These are phyloP conservation scores for Zenarchopterus dispar DNA, from an alignment of 2,797 vertebrate genomes.

Conservation along the genomic window DNA sequence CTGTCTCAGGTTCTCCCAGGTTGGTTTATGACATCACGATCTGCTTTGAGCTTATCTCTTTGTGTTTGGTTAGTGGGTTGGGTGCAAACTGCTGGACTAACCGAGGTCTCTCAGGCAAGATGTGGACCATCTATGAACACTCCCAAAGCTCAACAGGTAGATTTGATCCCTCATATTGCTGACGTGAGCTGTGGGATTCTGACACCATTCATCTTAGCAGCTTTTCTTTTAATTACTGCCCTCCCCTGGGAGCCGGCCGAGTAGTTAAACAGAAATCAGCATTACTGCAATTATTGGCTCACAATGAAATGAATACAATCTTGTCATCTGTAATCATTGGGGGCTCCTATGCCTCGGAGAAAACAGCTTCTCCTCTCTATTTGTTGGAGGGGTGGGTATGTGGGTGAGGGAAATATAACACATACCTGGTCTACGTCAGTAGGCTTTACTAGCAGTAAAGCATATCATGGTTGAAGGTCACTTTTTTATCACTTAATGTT, in stretches of 20 bases:
- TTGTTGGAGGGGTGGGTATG: constrained; percentile 19
- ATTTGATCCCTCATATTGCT: constrained; percentile 48
- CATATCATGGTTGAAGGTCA: neutral
- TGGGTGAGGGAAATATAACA: neutral
- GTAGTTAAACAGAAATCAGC: constrained; percentile 88
- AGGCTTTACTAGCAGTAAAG: neutral
- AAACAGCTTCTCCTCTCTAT: constrained; percentile 69
- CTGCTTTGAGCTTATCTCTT: neutral
- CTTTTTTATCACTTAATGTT: neutral
- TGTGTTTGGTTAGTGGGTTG: constrained; percentile 14
- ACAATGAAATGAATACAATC: constrained; percentile 87
- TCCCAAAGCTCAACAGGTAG: constrained; percentile 36
- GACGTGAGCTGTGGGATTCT: constrained; percentile 63
- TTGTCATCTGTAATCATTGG: constrained; percentile 87
- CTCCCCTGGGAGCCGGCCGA: constrained; percentile 79
- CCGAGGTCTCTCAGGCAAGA: constrained; percentile 3
- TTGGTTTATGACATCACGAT: neutral
- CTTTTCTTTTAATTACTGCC: constrained; percentile 85
- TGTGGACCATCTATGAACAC: constrained; percentile 22
- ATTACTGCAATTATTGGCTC: constrained; percentile 88
- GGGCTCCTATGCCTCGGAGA: constrained; percentile 82
- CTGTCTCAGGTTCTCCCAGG: neutral
- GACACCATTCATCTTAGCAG: constrained; percentile 80
- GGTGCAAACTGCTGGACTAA: constrained; percentile 6
- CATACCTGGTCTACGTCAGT: constrained; percentile 5